Evolutionary conservation across 2,113 vertebrate genomes (phyloP).

Genomic region (Mormoops blainvillei): DNA sequence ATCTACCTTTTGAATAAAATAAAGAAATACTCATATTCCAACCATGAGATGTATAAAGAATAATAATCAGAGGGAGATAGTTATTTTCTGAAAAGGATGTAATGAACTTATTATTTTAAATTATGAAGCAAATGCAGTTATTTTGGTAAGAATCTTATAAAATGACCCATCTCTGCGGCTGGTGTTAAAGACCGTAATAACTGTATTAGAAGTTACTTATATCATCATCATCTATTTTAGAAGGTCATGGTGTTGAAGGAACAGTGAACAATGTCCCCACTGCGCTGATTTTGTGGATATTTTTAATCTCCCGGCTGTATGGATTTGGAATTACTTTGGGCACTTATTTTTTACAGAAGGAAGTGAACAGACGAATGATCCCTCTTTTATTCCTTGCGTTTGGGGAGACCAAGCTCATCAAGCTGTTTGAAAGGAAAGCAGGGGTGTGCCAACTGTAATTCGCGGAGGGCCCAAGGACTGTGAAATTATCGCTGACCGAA

Average conservation of each 20-base stretch:
- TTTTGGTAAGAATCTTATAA: conserved; percentile 16
- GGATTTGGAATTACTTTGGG: conserved; percentile 61
- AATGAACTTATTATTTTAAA: conserved; percentile 27
- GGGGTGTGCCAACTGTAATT: conserved; percentile 60
- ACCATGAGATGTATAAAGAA: neutral
- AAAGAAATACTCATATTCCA: neutral
- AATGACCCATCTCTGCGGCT: neutral
- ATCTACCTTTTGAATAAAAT: conserved; percentile 46
- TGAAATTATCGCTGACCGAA: conserved; percentile 70
- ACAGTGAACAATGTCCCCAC: neutral
- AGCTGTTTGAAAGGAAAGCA: conserved; percentile 70
- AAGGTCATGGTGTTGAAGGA: neutral
- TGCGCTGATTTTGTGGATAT: neutral
- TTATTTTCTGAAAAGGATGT: conserved; percentile 8
- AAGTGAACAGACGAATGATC: conserved; percentile 64
- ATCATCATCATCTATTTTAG: neutral
- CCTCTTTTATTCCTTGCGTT: conserved; percentile 65
- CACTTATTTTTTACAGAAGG: conserved; percentile 29
- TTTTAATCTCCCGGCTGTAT: conserved; percentile 55
- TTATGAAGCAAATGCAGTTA: neutral
- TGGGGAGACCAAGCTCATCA: conserved; percentile 71
- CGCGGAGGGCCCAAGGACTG: neutral
- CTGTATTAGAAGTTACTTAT: neutral
- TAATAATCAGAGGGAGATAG: neutral
- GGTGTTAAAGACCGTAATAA: neutral